Percentiles rank a stretch among this genome's conserved stretches.
Evolutionary conservation across 2,113 vertebrate species (phyloP).

Genomic region (Polypterus senegalus): DNA sequence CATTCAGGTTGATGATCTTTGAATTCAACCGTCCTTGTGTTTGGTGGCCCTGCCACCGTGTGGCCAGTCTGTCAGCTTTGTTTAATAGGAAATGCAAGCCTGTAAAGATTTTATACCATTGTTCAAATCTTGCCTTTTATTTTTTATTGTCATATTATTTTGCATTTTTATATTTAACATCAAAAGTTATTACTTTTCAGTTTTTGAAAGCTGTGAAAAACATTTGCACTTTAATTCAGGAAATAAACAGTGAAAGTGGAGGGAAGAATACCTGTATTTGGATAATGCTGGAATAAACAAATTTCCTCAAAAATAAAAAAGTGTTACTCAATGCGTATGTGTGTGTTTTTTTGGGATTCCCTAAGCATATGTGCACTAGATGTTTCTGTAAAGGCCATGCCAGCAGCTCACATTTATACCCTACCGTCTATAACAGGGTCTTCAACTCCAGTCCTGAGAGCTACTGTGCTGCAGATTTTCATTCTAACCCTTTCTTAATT

Average conservation of each 20-base stretch:
- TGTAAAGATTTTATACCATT: constrained; percentile 36
- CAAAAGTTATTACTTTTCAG: constrained; percentile 13
- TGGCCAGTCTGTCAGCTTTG: constrained; percentile 28
- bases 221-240: constrained; percentile 61
- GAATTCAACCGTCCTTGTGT: constrained; percentile 64
- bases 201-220: constrained; percentile 64
- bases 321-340: neutral
- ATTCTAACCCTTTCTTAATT: too few relatives aligned
- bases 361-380: too few relatives aligned
- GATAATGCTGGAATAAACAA: constrained; percentile 56
- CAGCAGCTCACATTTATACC: too few relatives aligned
- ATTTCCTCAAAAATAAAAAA: constrained; percentile 30
- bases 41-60: constrained; percentile 62
- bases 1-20: constrained; percentile 48
- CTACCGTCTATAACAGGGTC: too few relatives aligned
- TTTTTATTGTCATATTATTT: constrained; percentile 32
- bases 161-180: constrained; percentile 13
- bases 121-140: constrained; percentile 37
- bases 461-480: too few relatives aligned
- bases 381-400: too few relatives aligned
- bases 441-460: too few relatives aligned
- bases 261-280: constrained; percentile 41
- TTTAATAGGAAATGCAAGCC: constrained; percentile 38
- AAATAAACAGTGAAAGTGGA: constrained; percentile 42
- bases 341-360: neutral